Conservation (phyloP, 2,797 vertebrate species). For the Odontamblyopus rebecca region DNA sequence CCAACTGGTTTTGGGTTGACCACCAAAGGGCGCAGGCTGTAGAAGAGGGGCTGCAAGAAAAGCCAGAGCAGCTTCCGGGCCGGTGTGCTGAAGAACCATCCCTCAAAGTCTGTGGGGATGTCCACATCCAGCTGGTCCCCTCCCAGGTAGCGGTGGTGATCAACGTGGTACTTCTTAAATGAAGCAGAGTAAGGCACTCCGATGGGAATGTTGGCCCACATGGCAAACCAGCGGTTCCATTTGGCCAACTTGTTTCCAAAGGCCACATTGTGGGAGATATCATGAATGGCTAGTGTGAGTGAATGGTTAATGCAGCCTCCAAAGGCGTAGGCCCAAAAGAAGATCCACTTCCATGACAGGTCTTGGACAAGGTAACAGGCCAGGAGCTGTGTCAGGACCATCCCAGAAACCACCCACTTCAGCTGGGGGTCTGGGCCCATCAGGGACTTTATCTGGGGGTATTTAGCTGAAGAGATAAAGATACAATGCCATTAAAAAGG, state of each 20-base stretch:
- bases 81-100: slow-evolving; percentile 94
- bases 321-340: slow-evolving; percentile 94
- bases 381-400: slow-evolving; percentile 88
- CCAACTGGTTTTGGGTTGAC: slow-evolving; percentile 91
- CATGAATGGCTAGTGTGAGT: slow-evolving; percentile 93
- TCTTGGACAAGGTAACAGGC: slow-evolving; percentile 87
- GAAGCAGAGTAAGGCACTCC: slow-evolving; percentile 92
- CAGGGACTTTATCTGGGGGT: slow-evolving; percentile 92
- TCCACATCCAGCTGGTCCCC: slow-evolving; percentile 91
- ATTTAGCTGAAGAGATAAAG: slow-evolving; percentile 82
- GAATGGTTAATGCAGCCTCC: slow-evolving; percentile 97
- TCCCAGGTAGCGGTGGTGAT: slow-evolving; percentile 96
- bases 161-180: slow-evolving; percentile 98
- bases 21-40: slow-evolving; percentile 85
- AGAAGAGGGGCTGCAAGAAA: slow-evolving; percentile 89
- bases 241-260: slow-evolving; percentile 87
- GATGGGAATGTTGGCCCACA: slow-evolving; percentile 94
- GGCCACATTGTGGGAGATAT: slow-evolving; percentile 96
- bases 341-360: slow-evolving; percentile 93
- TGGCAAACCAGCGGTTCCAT: slow-evolving; percentile 93
- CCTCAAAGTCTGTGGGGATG: slow-evolving; percentile 89
- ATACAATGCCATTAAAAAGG: slow-evolving; percentile 8
- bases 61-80: slow-evolving; percentile 93
- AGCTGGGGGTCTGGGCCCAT: slow-evolving; percentile 93
- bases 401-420: slow-evolving; percentile 91